Evolutionary conservation across 2,113 vertebrate species (phyloP).

Genomic region (Vanacampus margaritifer): DNA sequence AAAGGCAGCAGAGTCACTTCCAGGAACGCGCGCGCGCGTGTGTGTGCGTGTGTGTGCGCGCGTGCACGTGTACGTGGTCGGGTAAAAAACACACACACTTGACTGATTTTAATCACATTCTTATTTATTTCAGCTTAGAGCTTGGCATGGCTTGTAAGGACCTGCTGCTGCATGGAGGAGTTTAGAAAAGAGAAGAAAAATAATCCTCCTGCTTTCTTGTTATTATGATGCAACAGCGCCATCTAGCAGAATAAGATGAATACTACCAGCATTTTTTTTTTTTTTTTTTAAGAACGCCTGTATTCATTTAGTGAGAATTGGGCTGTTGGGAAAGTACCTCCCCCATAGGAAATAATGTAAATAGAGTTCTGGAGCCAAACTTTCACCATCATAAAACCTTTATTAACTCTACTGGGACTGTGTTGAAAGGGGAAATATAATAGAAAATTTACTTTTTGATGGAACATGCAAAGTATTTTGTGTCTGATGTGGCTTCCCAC

Average conservation of each 20-base stretch:
- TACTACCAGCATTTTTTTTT: neutral
- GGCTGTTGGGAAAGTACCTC: neutral
- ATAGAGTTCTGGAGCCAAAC: neutral
- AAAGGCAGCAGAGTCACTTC: conserved; percentile 57
- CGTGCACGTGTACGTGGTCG: neutral
- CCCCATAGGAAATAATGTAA: neutral
- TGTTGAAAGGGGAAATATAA: neutral
- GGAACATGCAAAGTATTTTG: neutral
- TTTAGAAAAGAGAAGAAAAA: neutral
- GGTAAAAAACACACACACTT: no score
- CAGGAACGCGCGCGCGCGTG: conserved; percentile 44
- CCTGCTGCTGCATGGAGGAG: conserved; percentile 1
- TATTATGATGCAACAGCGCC: conserved; percentile 50
- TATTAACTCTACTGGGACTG: neutral
- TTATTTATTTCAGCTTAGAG: conserved; percentile 65
- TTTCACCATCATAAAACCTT: neutral
- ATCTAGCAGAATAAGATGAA: conserved; percentile 45
- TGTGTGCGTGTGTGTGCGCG: neutral
- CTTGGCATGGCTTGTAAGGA: conserved; percentile 42
- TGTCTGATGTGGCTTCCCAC: neutral
- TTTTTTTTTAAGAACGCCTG: neutral
- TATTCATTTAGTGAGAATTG: neutral
- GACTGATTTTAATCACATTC: conserved; percentile 73
- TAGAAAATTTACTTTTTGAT: neutral
- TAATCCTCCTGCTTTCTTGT: neutral